A percentile compares a stretch with the other conserved stretches of the same genome.
Conservation (phyloP, 2,888 invertebrate species). For the Conistra vaccinii region DNA sequence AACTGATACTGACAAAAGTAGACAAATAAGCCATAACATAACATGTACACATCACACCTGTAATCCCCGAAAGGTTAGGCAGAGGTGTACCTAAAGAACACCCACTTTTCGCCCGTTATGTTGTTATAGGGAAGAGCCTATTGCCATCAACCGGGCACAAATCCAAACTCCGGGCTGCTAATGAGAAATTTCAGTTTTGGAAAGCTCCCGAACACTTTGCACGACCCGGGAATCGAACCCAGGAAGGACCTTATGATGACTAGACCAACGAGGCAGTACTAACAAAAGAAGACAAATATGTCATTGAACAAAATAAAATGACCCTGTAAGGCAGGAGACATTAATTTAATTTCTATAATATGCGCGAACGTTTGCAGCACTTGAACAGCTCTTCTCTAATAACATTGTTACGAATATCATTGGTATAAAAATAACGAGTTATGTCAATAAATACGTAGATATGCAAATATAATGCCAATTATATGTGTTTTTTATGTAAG, state of each 20-base stretch:
- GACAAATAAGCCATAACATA: conserved; percentile 1
- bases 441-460: conserved; percentile 28
- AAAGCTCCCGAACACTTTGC: not conserved
- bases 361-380: conserved; percentile 4
- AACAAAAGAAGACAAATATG: conserved; percentile 17
- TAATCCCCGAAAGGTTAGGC: not conserved
- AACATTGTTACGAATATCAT: conserved; percentile 43
- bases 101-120: not conserved
- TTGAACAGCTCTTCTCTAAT: conserved; percentile 28
- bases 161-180: not conserved
- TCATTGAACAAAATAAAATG: conserved; percentile 13
- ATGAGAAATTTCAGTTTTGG: not conserved
- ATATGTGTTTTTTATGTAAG: conserved; percentile 31
- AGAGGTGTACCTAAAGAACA: not conserved
- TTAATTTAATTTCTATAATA: conserved; percentile 7
- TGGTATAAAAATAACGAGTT: conserved; percentile 52
- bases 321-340: not conserved
- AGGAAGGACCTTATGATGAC: not conserved
- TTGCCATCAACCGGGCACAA: not conserved
- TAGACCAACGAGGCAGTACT: not conserved
- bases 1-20: conserved; percentile 16
- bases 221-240: not conserved
- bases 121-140: not conserved
- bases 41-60: not conserved
- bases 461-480: conserved; percentile 43